phyloP scores from a whole-genome alignment of 2,888 invertebrate genomes.

The Tromatobia lineatoria region DNA sequence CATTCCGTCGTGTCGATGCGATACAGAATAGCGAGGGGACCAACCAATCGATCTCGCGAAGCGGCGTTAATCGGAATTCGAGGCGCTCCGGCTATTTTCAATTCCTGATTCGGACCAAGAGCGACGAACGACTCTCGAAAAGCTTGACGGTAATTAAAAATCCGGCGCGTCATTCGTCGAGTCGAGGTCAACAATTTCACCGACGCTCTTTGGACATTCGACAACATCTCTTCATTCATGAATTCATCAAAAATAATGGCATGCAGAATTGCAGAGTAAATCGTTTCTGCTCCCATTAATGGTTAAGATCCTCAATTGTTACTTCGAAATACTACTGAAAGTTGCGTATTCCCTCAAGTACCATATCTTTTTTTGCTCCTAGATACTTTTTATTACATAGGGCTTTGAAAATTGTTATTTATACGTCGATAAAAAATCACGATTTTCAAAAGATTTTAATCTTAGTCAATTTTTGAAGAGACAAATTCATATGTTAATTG shows the following conservation, averaged over 20 bases:
- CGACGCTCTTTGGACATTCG: conserved; percentile 4
- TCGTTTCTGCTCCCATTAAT: neutral
- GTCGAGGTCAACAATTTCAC: conserved; percentile 13
- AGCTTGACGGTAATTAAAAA: conserved; percentile 54
- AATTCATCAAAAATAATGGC: conserved; percentile 5
- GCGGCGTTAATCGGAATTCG: conserved; percentile 47
- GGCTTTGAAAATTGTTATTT: neutral
- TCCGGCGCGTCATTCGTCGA: conserved; percentile 29
- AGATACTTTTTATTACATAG: neutral
- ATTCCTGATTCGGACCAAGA: neutral
- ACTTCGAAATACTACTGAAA: neutral
- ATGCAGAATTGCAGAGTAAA: neutral
- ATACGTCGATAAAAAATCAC: neutral
- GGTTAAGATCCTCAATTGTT: neutral
- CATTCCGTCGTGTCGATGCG: neutral
- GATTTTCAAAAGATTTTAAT: too few species aligned
- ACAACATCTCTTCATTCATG: conserved; percentile 3
- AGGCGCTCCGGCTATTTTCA: conserved; percentile 42
- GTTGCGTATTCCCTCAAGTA: neutral
- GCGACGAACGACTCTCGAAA: conserved; percentile 8
- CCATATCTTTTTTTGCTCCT: neutral
- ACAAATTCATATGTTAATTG: too few species aligned
- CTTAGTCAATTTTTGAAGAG: too few species aligned
- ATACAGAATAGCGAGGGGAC: neutral
- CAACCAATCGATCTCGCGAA: conserved; percentile 12